Percentiles rank a stretch among this genome's conserved stretches.
phyloP scores from a whole-genome alignment of 2,888 invertebrate species.

The Stramonita haemastoma region DNA sequence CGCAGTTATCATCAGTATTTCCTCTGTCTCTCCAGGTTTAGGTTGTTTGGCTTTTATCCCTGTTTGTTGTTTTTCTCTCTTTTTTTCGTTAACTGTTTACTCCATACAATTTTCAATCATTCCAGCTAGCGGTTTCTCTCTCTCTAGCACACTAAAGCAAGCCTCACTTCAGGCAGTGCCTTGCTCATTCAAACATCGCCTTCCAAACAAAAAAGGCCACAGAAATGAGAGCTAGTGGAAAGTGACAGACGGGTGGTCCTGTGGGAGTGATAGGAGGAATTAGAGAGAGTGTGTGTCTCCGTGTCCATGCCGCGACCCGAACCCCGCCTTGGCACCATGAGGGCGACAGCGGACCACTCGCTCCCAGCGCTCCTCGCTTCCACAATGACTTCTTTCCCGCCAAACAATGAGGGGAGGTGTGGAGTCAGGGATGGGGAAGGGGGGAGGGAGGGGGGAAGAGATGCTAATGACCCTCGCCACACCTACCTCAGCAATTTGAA shows the following conservation, averaged over 20 bases:
- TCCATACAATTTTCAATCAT: too few relatives aligned
- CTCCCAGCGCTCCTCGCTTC: background rate
- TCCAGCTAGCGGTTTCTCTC: too few relatives aligned
- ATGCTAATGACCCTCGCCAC: slow-evolving; percentile 15
- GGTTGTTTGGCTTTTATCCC: too few relatives aligned
- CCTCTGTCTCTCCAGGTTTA: too few relatives aligned
- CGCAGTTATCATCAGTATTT: too few relatives aligned
- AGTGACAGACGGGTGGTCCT: background rate
- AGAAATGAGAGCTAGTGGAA: background rate
- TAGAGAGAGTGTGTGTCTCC: background rate
- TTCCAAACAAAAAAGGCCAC: too few relatives aligned
- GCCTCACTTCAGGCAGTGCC: too few relatives aligned
- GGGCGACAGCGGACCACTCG: background rate
- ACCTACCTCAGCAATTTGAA: slow-evolving; percentile 7
- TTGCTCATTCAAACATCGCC: too few relatives aligned
- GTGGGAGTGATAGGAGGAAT: background rate
- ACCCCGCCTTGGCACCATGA: background rate
- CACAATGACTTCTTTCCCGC: background rate
- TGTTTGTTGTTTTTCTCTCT: too few relatives aligned
- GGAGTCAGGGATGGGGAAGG: background rate
- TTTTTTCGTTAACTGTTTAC: too few relatives aligned
- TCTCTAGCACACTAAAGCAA: too few relatives aligned
- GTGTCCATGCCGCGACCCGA: background rate
- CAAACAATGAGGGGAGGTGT: background rate
- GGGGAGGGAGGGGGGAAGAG: background rate